phyloP scores from a whole-genome alignment of 1,140 invertebrate genomes.

The Drosophila malerkotliana region DNA sequence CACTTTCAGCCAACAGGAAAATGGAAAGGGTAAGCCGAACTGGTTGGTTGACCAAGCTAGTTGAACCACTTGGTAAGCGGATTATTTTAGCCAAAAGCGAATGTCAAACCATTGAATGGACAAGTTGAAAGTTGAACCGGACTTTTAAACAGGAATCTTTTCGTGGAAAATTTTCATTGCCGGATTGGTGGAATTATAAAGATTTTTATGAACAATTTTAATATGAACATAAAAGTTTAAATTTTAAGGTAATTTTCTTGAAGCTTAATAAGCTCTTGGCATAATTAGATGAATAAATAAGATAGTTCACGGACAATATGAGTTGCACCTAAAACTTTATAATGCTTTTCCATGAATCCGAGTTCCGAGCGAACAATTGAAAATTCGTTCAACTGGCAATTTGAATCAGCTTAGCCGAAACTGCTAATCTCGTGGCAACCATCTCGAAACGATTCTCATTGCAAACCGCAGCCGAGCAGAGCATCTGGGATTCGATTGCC shows the following conservation, averaged over 20 bases:
- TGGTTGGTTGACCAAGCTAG: conserved; percentile 15
- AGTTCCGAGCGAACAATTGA: conserved; percentile 28
- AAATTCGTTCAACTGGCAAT: conserved; percentile 33
- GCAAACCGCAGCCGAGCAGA: conserved; percentile 31
- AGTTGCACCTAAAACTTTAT: neutral
- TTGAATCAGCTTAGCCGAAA: conserved; percentile 24
- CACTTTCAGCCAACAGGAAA: neutral
- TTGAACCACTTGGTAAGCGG: conserved; percentile 27
- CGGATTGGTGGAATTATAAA: neutral
- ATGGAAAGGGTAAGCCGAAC: conserved; percentile 25
- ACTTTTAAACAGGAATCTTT: conserved; percentile 20
- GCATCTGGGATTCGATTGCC: conserved; percentile 51
- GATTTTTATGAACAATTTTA: neutral
- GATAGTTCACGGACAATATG: conserved; percentile 1
- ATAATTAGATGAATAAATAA: neutral
- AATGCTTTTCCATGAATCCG: conserved; percentile 5
- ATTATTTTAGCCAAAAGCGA: conserved; percentile 28
- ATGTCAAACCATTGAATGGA: conserved; percentile 14
- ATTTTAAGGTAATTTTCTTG: too few species aligned
- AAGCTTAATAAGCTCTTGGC: too few species aligned
- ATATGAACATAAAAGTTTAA: neutral
- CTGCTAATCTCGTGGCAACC: conserved; percentile 28
- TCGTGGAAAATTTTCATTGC: neutral
- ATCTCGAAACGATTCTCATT: conserved; percentile 32
- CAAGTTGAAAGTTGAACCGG: conserved; percentile 42